Evolutionary conservation across 2,888 invertebrate species (phyloP).

Genomic region (Maniola hyperantus): DNA sequence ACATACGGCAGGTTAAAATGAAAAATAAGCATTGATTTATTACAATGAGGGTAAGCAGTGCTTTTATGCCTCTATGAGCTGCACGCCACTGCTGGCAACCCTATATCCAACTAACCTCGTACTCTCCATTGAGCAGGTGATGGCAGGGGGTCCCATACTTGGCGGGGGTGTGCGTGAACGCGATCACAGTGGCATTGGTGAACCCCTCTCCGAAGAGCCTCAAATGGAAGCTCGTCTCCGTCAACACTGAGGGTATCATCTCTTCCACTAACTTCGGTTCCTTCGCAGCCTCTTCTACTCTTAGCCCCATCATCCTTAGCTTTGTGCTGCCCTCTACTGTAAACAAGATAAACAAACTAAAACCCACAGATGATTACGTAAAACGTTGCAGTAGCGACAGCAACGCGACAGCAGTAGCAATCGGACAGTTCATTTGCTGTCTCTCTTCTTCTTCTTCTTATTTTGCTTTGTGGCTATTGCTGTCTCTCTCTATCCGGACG

Average conservation of each 20-base stretch:
- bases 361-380: no score
- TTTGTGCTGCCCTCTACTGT: not conserved
- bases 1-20: no score
- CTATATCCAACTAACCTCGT: slow-evolving; percentile 54
- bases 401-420: no score
- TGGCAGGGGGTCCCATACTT: slow-evolving; percentile 52
- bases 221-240: slow-evolving; percentile 56
- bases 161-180: slow-evolving; percentile 62
- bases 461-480: no score
- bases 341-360: not conserved
- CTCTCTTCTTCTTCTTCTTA: no score
- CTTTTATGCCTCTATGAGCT: no score
- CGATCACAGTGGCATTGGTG: slow-evolving; percentile 56
- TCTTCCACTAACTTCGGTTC: slow-evolving; percentile 69
- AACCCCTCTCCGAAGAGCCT: slow-evolving; percentile 69
- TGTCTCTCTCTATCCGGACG: no score
- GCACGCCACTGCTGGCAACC: no score
- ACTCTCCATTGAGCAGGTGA: slow-evolving; percentile 56
- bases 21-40: no score
- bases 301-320: slow-evolving; percentile 55
- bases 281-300: slow-evolving; percentile 67
- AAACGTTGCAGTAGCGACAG: no score
- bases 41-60: no score
- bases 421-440: no score
- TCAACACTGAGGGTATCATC: slow-evolving; percentile 67